phyloP scores from a whole-genome alignment of 1,140 invertebrate genomes.

The Octopus sinensis region DNA sequence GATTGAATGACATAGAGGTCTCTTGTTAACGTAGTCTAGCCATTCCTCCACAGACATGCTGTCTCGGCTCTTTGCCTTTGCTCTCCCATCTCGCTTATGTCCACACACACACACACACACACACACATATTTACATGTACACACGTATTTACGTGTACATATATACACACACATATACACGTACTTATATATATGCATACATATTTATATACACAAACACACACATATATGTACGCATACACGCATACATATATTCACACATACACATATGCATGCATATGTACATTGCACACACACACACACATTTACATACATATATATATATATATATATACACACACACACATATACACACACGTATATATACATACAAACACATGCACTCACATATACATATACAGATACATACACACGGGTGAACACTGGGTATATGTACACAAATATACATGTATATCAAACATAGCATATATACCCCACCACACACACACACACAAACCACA shows the following conservation, averaged over 20 bases:
- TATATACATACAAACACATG: neutral
- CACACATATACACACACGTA: neutral
- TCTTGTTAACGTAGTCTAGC: no score
- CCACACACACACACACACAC: no score
- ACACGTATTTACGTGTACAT: neutral
- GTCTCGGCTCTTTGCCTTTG: no score
- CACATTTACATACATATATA: neutral
- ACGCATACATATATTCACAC: neutral
- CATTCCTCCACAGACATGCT: no score
- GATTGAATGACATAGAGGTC: no score
- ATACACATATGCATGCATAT: neutral
- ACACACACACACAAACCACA: no score
- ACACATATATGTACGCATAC: neutral
- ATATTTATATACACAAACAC: neutral
- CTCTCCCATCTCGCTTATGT: no score
- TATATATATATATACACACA: neutral
- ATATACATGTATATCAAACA: no score
- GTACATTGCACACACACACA: neutral
- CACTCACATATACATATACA: neutral
- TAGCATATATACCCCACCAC: no score
- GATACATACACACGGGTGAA: neutral
- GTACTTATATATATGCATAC: neutral
- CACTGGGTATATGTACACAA: no score
- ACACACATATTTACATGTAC: no score
- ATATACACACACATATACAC: neutral